Percentiles rank a stretch among this genome's conserved stretches.
These are phyloP conservation scores for Copsychus sechellarum DNA, from an alignment of 2,113 vertebrate genomes.

Conservation along the genomic window DNA sequence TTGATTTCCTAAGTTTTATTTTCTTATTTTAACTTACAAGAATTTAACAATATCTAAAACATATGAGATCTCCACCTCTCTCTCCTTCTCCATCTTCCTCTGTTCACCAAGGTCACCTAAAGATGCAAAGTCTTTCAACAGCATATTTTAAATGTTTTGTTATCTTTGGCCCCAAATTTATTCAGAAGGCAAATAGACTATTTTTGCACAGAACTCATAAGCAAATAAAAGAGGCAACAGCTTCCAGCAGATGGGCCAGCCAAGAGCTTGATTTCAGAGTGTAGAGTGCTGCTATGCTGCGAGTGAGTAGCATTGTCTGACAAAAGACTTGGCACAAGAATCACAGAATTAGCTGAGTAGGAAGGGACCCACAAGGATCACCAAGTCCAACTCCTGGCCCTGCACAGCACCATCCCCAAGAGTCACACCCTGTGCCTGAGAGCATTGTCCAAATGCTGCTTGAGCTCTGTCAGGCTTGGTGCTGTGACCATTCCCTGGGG, in stretches of 20 bases:
- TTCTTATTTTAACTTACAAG: not conserved
- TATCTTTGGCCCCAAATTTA: not conserved
- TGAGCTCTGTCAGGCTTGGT: not conserved
- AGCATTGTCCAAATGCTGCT: not conserved
- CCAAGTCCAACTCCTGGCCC: accelerated
- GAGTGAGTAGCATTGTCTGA: not conserved
- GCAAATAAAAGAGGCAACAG: not conserved
- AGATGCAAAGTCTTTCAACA: not conserved
- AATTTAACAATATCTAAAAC: not conserved
- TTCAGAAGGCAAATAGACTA: not conserved
- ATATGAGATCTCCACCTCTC: not conserved
- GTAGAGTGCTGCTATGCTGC: not conserved
- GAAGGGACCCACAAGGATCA: not conserved
- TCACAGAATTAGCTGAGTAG: not conserved
- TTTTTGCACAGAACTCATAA: not conserved
- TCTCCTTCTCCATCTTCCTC: not conserved
- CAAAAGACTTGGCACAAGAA: not conserved
- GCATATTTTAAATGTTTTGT: not conserved
- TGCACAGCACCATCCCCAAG: not conserved
- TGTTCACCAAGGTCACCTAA: not conserved
- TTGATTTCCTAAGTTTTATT: not conserved
- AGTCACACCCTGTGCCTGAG: not conserved
- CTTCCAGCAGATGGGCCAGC: not conserved
- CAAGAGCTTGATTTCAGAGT: not conserved
- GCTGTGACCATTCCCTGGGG: not conserved